These are phyloP conservation scores for Cheilosia vernalis DNA, from an alignment of 2,888 invertebrate species.

Conservation along the genomic window DNA sequence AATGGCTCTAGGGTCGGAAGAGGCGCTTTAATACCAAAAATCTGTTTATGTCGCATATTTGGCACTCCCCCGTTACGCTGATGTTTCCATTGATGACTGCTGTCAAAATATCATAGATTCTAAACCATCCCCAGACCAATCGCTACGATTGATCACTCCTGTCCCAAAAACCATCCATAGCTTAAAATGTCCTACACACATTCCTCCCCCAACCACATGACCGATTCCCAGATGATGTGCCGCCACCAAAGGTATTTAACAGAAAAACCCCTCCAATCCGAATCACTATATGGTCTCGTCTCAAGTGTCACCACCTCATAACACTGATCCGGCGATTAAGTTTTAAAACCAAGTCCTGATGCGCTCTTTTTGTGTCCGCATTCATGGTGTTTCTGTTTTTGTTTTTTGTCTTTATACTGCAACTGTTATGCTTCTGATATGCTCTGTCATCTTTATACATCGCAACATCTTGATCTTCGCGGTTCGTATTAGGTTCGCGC, in stretches of 20 bases:
- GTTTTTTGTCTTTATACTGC: conserved; percentile 5
- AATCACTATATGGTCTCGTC: conserved; percentile 12
- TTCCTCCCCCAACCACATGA: background rate
- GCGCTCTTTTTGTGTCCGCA: background rate
- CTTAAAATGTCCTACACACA: too few species aligned
- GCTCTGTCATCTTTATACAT: conserved; percentile 61
- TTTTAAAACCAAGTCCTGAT: conserved; percentile 17
- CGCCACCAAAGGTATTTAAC: background rate
- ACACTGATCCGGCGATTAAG: conserved; percentile 63
- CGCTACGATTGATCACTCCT: too few species aligned
- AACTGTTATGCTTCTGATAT: conserved; percentile 65
- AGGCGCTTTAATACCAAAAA: background rate
- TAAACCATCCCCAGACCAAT: too few species aligned
- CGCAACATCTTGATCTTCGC: conserved; percentile 62
- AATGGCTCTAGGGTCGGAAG: too few species aligned
- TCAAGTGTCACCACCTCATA: conserved; percentile 60
- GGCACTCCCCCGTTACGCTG: too few species aligned
- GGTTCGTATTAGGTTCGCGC: conserved; percentile 67
- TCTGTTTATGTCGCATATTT: too few species aligned
- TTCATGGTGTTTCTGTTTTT: conserved; percentile 13
- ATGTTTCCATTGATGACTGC: too few species aligned
- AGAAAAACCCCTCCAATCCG: background rate
- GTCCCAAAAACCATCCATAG: too few species aligned
- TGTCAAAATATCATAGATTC: too few species aligned
- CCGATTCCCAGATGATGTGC: background rate